Evolutionary conservation across 2,888 invertebrate genomes (phyloP), one percentile per base, ranked within the genome.

Genomic region (Eristalis tenax): DNA sequence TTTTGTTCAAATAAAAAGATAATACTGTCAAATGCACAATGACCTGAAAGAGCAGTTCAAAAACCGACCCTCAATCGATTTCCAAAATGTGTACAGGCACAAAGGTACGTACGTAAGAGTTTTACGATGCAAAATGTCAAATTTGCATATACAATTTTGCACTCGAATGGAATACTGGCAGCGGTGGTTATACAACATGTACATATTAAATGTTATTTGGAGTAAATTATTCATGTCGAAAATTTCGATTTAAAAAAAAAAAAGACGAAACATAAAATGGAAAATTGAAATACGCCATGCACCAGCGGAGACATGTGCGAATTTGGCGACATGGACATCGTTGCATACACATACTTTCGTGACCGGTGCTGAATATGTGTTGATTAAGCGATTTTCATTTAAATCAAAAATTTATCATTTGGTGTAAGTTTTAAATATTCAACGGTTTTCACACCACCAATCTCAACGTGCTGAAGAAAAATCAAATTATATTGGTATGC

Each of bases 341-440:
- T 0, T 23, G 23, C 23, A 59, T 22, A n/a, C 57, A 26, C 18
- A 22, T 23, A 57, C 57, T 11, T 4, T 2, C n/a, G n/a, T 18
- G 22, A 1, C 11, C n/a, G 32, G 22, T 35, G 74, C 4, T 8
- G 22, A 70, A 64, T 82, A 73, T 83, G 87, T 87, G 83, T 80
- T 83, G 87, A 87, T 87, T 87, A 87, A 87, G 87, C 87, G 87
- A 87, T 87, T 87, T 87, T 87, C 87, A 87, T 87, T 87, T 87
- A 87, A 87, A 87, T 87, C 83, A 87, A 87, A 87, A 87, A 87
- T 87, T 87, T 79, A 87, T 87, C 79, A 87, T 87, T 83, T 87
- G 75, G 83, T 87, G 86, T 87, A 87, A 87, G 83, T 80, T 83
- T 87, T 87, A 83, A 87, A 87, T 87, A 87, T 87, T 87, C 87